These are phyloP conservation scores for Cephalopachus bancanus DNA, from an alignment of 2,797 vertebrate genomes.

Conservation along the genomic window DNA sequence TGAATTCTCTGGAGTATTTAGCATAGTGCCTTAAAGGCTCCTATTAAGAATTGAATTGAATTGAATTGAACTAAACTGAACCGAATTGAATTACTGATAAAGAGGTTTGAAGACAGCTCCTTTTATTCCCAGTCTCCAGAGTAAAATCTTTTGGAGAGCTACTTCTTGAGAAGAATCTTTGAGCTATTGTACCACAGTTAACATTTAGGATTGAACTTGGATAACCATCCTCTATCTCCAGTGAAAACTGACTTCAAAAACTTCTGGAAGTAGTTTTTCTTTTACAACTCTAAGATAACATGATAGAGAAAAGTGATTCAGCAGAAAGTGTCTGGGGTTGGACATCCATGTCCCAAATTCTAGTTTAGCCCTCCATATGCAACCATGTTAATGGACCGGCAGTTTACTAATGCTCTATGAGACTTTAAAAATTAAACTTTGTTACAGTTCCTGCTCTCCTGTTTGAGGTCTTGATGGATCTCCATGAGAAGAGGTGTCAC, in stretches of 20 bases:
- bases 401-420: conserved; percentile 14
- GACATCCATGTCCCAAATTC: conserved; percentile 39
- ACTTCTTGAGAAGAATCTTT: conserved; percentile 64
- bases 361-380: neutral
- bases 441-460: neutral
- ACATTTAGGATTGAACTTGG: conserved; percentile 63
- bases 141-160: conserved; percentile 68
- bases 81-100: conserved; percentile 71
- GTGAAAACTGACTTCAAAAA: conserved; percentile 54
- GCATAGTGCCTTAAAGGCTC: conserved; percentile 60
- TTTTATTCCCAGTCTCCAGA: conserved; percentile 72
- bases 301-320: conserved; percentile 9
- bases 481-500: neutral
- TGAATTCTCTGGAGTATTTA: conserved; percentile 73
- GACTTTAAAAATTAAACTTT: conserved; percentile 19
- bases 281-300: conserved; percentile 56
- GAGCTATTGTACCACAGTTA: conserved; percentile 57
- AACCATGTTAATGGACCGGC: neutral
- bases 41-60: conserved; percentile 65
- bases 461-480: conserved; percentile 33
- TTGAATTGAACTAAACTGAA: conserved; percentile 11
- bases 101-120: conserved; percentile 54
- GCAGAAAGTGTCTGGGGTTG: neutral
- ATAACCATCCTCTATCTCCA: conserved; percentile 11
- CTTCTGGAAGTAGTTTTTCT: conserved; percentile 51